Evolutionary conservation across 30 jellyfish, hydroid and myxozoan genomes (phyloP).

Genomic region (Rhopilema esculentum): DNA sequence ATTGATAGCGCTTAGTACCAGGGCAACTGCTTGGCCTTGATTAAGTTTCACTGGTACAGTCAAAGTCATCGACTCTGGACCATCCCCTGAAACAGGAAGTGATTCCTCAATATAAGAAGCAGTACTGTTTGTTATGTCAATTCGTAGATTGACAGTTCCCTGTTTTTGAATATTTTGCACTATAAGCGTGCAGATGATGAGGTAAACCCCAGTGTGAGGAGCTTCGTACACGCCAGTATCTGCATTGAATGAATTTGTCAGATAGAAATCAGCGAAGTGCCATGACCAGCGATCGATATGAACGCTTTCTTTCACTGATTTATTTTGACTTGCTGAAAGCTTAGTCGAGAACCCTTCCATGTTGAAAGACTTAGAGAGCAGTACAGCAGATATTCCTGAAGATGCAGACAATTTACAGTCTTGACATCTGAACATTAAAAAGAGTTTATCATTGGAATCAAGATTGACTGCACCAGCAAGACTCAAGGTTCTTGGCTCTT

Average conservation of each 20-base stretch:
- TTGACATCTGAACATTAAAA: constrained; percentile 32
- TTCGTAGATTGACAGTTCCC: background rate
- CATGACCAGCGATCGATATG: constrained; percentile 8
- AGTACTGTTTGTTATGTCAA: constrained; percentile 13
- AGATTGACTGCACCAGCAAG: constrained; percentile 28
- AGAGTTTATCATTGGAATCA: constrained; percentile 35
- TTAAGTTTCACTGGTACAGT: constrained; percentile 25
- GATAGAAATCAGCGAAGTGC: constrained; percentile 14
- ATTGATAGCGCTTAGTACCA: background rate
- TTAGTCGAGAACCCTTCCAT: constrained; percentile 65
- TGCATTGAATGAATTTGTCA: constrained; percentile 38
- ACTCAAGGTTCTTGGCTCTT: constrained; percentile 9
- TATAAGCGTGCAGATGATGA: constrained; percentile 38
- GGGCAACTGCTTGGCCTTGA: constrained; percentile 39
- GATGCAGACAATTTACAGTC: constrained; percentile 10
- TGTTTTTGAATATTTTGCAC: constrained; percentile 5
- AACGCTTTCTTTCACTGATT: background rate
- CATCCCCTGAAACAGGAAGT: background rate
- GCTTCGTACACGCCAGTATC: constrained; percentile 41
- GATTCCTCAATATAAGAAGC: constrained; percentile 16
- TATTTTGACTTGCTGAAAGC: background rate
- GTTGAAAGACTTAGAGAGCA: constrained; percentile 28
- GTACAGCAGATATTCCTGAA: constrained; percentile 65
- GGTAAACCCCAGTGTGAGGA: constrained; percentile 34
- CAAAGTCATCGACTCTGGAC: constrained; percentile 12